These are phyloP conservation scores for Parotocinclus haroldoi DNA, from an alignment of 2,797 vertebrate genomes.

Conservation along the genomic window DNA sequence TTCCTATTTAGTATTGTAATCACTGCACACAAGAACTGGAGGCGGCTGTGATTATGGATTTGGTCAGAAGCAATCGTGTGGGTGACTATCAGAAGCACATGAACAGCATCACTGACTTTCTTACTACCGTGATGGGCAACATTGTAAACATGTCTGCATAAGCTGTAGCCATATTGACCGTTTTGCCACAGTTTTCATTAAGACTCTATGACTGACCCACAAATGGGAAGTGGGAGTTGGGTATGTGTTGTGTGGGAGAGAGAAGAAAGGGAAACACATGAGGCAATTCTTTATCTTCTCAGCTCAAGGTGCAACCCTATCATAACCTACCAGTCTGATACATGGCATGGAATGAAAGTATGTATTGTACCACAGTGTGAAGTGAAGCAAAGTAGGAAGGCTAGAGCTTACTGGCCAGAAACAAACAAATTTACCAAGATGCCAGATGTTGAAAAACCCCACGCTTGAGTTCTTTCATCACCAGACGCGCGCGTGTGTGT, in stretches of 20 bases:
- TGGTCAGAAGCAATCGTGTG: slow-evolving; percentile 13
- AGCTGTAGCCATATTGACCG: slow-evolving; percentile 58
- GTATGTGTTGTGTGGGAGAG: slow-evolving; percentile 6
- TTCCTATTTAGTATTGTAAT: not conserved
- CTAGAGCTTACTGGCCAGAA: slow-evolving; percentile 54
- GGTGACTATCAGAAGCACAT: slow-evolving; percentile 2
- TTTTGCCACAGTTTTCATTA: slow-evolving; percentile 64
- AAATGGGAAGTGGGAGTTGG: slow-evolving; percentile 55
- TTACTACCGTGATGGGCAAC: slow-evolving; percentile 1
- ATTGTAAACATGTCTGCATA: slow-evolving; percentile 20
- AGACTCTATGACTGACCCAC: slow-evolving; percentile 59
- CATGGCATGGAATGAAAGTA: slow-evolving; percentile 6
- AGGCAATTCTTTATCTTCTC: not conserved
- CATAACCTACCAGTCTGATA: slow-evolving; percentile 8
- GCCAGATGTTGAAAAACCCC: slow-evolving; percentile 65
- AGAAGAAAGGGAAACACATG: not conserved
- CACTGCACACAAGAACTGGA: no score
- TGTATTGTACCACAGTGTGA: slow-evolving; percentile 43
- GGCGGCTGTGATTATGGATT: no score
- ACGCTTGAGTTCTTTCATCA: slow-evolving; percentile 36
- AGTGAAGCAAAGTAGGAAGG: slow-evolving; percentile 50
- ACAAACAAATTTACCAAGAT: slow-evolving; percentile 30
- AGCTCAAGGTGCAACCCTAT: slow-evolving; percentile 15
- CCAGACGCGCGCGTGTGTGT: not conserved
- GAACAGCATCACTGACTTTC: not conserved